Percentiles rank a stretch among this genome's conserved stretches.
These are phyloP conservation scores for Torymus tubicola DNA, from an alignment of 2,888 invertebrate species.

Conservation along the genomic window DNA sequence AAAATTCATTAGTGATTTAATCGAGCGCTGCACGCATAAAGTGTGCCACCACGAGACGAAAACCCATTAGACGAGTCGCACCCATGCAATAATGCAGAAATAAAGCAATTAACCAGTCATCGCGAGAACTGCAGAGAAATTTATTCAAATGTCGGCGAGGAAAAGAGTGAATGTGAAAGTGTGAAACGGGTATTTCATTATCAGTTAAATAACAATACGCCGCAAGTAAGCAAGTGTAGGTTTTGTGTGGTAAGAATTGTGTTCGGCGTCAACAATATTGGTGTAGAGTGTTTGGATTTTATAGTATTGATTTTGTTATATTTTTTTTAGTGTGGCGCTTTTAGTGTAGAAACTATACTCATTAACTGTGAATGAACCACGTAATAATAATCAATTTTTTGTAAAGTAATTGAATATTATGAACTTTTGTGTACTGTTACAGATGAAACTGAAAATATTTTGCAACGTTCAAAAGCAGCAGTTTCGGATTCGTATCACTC, in stretches of 20 bases:
- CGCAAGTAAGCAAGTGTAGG: no score
- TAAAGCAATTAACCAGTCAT: slow-evolving; percentile 10
- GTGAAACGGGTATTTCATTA: no score
- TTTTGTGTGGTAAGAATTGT: no score
- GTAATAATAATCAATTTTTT: not conserved
- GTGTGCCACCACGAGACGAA: not conserved
- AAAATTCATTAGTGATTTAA: slow-evolving; percentile 34
- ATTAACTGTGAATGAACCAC: no score
- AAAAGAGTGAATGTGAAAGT: no score
- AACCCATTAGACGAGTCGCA: not conserved
- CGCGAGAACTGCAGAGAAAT: not conserved
- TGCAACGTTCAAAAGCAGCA: slow-evolving; percentile 73
- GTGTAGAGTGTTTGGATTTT: no score
- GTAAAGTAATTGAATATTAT: not conserved
- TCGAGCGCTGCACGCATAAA: not conserved
- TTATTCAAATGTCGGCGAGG: not conserved
- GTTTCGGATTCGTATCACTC: slow-evolving; percentile 8
- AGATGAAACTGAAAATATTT: slow-evolving; percentile 66
- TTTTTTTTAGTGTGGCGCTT: no score
- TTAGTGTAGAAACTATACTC: no score
- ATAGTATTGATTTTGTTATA: no score
- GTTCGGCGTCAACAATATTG: no score
- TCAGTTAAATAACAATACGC: no score
- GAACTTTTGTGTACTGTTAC: slow-evolving; percentile 55
- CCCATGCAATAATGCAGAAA: not conserved